phyloP scores from a whole-genome alignment of 2,113 vertebrate species.

The Psittacara wagleri region DNA sequence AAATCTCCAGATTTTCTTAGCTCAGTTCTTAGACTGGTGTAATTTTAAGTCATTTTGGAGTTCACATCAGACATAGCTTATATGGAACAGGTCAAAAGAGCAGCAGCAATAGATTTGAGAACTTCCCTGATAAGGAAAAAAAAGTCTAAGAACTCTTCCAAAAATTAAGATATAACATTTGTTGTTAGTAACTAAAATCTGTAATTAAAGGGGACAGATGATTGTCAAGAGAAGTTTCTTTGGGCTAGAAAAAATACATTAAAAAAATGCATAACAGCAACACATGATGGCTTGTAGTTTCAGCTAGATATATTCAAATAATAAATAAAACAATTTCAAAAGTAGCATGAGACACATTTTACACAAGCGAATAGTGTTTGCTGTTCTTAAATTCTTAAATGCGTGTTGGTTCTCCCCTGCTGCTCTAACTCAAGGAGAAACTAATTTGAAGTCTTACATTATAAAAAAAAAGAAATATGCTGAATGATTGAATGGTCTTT shows the following conservation, averaged over 20 bases:
- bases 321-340: neutral
- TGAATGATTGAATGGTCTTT: conserved; percentile 16
- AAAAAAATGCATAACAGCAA: neutral
- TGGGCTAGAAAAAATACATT: neutral
- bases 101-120: neutral
- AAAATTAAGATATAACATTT: neutral
- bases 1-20: neutral
- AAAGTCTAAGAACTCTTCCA: neutral
- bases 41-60: neutral
- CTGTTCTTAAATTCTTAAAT: neutral
- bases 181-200: neutral
- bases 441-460: neutral
- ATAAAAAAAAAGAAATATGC: neutral
- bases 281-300: neutral
- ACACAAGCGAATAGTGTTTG: neutral
- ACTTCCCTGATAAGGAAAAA: neutral
- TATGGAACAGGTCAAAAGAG: neutral
- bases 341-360: neutral
- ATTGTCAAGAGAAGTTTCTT: neutral
- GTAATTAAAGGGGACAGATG: neutral
- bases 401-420: neutral
- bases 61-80: neutral
- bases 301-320: neutral
- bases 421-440: neutral
- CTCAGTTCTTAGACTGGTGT: neutral